Evolutionary conservation across 2,888 invertebrate species (phyloP), one percentile per base, ranked within the genome.

Genomic region (Sipha maydis): DNA sequence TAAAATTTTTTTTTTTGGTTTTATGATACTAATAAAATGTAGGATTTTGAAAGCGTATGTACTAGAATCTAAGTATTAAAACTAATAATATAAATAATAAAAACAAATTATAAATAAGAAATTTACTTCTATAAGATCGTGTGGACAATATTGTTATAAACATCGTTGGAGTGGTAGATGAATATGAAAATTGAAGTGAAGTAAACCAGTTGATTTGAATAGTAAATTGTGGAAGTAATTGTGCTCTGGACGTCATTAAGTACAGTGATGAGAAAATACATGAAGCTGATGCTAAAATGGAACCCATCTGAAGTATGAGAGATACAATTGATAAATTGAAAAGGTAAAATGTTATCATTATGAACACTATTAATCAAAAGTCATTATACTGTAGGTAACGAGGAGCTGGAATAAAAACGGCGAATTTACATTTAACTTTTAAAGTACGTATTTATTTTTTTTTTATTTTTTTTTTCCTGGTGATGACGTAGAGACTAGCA

Each of bases 271-370:
- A 61, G 61, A 82, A 80, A 88, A 88, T 75, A 21, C 9, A 41
- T 25, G 61, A 82, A 9, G 73, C 25, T 75, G 86, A 75, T 75
- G 75, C 21, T 7, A 54, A 86, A 80, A 86, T 86, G 86, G 80
- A 86, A 86, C 73, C 86, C 7, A 28, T 88, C n/a, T 80, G 41
- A 75, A 88, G 75, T 61, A 75, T 88, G 75, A 88, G 80, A 67
- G 86, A 88, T n/a, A 88, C 69, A 41, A 25, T 80, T 80, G 75
- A 88, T 80, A 80, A 75, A 25, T 48, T 73, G 7, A 73, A 73
- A 34, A 75, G 80, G n/a, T 19, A 88, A 80, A 88, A 88, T 17
- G 75, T 80, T 41, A n/a, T 41, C 0, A 56, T 88, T 75, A 21
- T 56, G 17, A 80, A 61, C 25, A 61, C 61, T 4, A 88, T 88